A percentile compares a stretch with the other conserved stretches of the same genome.
phyloP scores from a whole-genome alignment of 2,797 vertebrate species.

The Xiphorhynchus erythropygius region DNA sequence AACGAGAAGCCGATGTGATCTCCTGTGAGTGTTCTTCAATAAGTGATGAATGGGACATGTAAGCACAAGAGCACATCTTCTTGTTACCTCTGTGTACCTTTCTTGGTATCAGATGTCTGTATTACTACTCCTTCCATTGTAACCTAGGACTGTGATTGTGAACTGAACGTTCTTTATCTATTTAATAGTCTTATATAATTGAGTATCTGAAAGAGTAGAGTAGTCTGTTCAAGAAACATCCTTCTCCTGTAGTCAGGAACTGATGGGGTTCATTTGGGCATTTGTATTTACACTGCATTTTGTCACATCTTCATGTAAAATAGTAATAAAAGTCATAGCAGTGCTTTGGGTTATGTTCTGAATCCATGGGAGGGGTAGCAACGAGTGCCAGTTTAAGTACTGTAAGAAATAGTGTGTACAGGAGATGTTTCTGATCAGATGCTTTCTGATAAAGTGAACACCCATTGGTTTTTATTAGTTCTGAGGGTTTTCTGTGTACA shows the following conservation, averaged over 20 bases:
- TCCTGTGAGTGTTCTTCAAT: slow-evolving; percentile 53
- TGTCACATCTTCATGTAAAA: not conserved
- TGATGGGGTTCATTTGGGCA: not conserved
- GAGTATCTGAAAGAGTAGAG: not conserved
- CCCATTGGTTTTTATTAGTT: not conserved
- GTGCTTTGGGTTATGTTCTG: not conserved
- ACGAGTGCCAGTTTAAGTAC: not conserved
- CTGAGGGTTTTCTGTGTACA: not conserved
- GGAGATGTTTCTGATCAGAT: not conserved
- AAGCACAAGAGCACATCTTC: slow-evolving; percentile 52
- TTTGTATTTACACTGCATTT: not conserved
- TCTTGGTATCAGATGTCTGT: slow-evolving; percentile 38
- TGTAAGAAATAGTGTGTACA: not conserved
- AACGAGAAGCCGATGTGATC: slow-evolving; percentile 24
- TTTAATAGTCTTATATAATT: slow-evolving; percentile 40
- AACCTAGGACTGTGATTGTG: slow-evolving; percentile 45
- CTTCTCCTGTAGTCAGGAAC: not conserved
- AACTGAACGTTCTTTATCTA: slow-evolving; percentile 35
- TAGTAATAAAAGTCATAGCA: not conserved
- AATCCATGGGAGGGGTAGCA: not conserved
- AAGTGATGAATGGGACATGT: slow-evolving; percentile 52
- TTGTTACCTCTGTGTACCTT: slow-evolving; percentile 23
- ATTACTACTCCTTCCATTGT: slow-evolving; percentile 40
- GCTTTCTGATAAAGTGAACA: not conserved
- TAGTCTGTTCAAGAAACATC: not conserved